phyloP scores from a whole-genome alignment of 1,140 invertebrate species.

The Drosophila subobscura region DNA sequence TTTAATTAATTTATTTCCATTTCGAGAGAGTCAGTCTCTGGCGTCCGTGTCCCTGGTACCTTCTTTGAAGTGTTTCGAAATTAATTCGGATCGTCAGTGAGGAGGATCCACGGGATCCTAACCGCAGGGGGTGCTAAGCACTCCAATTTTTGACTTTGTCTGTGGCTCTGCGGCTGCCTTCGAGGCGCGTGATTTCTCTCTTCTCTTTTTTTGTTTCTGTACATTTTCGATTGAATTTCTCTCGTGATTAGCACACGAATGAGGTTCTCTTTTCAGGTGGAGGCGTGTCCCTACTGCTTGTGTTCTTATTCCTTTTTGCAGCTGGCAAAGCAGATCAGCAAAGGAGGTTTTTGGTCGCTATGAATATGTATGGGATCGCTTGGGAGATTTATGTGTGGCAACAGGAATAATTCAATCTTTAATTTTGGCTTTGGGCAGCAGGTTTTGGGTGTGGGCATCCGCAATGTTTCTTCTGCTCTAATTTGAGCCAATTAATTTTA shows the following conservation, averaged over 20 bases:
- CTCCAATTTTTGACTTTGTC: conserved; percentile 51
- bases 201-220: conserved; percentile 19
- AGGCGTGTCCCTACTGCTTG: conserved; percentile 45
- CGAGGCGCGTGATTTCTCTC: conserved; percentile 66
- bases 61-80: conserved; percentile 80
- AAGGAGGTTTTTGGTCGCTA: conserved; percentile 4
- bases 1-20: conserved; percentile 81
- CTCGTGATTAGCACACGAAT: conserved; percentile 78
- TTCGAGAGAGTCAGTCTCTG: conserved; percentile 32
- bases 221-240: conserved; percentile 72
- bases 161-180: conserved; percentile 44
- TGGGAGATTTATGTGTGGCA: conserved; percentile 18
- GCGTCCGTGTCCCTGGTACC: conserved; percentile 38
- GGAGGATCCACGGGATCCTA: conserved; percentile 37
- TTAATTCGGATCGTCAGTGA: conserved; percentile 74
- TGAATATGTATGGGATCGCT: conserved; percentile 39
- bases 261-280: conserved; percentile 35
- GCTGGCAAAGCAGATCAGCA: conserved; percentile 25
- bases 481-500: conserved; percentile 18
- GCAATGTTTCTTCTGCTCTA: conserved; percentile 7
- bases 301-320: conserved; percentile 47
- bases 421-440: conserved; percentile 2
- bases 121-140: conserved; percentile 65
- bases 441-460: neutral
- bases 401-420: conserved; percentile 22